Evolutionary conservation across 2,888 invertebrate species (phyloP).

Genomic region (Hydropsyche betteni): DNA sequence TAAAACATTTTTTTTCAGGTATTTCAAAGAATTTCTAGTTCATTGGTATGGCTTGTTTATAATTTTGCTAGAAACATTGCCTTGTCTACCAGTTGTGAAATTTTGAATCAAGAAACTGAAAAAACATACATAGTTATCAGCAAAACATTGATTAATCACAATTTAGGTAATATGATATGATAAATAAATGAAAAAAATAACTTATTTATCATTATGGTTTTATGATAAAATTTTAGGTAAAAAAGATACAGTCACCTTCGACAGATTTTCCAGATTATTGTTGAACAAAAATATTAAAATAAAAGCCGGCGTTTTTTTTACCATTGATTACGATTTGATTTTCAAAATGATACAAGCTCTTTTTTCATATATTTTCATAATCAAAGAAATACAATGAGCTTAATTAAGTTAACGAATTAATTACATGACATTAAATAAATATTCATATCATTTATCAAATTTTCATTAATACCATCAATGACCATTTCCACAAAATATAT

Average conservation of each 20-base stretch:
- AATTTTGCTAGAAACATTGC: neutral
- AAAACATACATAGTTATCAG: neutral
- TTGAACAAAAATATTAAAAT: neutral
- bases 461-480: too few species aligned
- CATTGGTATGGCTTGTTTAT: neutral
- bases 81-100: constrained; percentile 5
- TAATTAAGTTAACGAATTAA: too few species aligned
- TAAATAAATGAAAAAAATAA: too few species aligned
- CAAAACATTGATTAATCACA: neutral
- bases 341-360: neutral
- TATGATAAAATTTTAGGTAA: too few species aligned
- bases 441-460: too few species aligned
- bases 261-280: constrained; percentile 5
- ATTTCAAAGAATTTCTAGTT: neutral
- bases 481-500: neutral
- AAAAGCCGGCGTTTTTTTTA: neutral
- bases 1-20: neutral
- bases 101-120: constrained; percentile 15
- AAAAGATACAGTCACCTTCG: neutral
- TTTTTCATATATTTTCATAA: neutral
- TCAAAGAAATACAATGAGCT: neutral
- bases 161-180: neutral
- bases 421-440: too few species aligned
- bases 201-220: too few species aligned
- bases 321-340: neutral